Evolutionary conservation across 2,888 invertebrate genomes (phyloP).

Genomic region (Patella depressa): DNA sequence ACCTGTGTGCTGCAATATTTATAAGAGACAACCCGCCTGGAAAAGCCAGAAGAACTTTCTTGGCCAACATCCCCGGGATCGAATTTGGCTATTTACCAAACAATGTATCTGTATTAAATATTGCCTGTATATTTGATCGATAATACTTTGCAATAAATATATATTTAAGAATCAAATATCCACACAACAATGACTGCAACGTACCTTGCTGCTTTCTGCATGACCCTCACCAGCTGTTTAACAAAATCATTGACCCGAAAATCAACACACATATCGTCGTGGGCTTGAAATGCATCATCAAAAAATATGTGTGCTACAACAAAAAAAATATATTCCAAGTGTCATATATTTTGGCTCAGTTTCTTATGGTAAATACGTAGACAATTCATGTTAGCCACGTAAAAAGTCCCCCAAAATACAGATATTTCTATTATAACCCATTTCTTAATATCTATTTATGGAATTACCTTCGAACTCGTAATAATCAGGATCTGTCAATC

Average conservation of each 20-base stretch:
- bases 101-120: too few relatives aligned
- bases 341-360: background rate
- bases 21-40: too few relatives aligned
- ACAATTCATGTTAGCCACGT: background rate
- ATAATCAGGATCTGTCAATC: slow-evolving; percentile 86
- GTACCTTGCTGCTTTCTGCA: slow-evolving; percentile 93
- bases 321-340: background rate
- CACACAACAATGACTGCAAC: background rate
- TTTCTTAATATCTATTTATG: too few relatives aligned
- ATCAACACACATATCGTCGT: slow-evolving; percentile 87
- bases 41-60: too few relatives aligned
- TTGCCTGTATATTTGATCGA: too few relatives aligned
- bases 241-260: slow-evolving; percentile 95
- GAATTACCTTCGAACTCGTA: slow-evolving; percentile 76
- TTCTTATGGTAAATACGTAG: background rate
- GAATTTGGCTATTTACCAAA: too few relatives aligned
- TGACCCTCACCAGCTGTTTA: slow-evolving; percentile 86
- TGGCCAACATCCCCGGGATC: too few relatives aligned
- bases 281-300: slow-evolving; percentile 95
- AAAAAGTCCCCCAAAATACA: background rate
- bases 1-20: too few relatives aligned
- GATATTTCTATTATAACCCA: too few relatives aligned
- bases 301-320: slow-evolving; percentile 95
- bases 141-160: too few relatives aligned
- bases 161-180: too few relatives aligned